Evolutionary conservation across 1,140 invertebrate genomes (phyloP), one percentile per base, ranked within the genome.

Genomic region (Dolichoris vasculosae): DNA sequence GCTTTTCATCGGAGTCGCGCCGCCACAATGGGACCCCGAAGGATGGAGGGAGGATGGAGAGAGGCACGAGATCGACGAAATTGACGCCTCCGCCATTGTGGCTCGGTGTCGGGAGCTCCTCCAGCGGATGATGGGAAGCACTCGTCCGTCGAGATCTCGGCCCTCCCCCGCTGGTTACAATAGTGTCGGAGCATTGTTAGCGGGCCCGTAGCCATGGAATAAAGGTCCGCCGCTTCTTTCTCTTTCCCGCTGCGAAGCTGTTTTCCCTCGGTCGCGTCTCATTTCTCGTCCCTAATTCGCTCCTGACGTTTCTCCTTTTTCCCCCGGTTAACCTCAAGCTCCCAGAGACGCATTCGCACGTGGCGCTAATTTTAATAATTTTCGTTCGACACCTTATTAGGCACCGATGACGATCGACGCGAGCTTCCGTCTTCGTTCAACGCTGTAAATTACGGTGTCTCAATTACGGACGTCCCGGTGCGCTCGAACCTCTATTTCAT

Each of bases 101-200:
- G 32, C 15, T 48, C 9, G 17, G 78, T 40, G 0, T 51, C 71
- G 35, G 20, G 35, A n/a, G 55, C 86, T 80, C 73, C 55, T 75
- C 55, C 73, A 46, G 26, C 32, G 51, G 77, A 79, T 79, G 51
- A 82, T 82, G 81, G 69, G 81, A 82, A 82, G 69, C 67, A 67
- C 75, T 55, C 32, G 69, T 64, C 43, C 38, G 30, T 80, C n/a
- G 43, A 46, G 86, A 85, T 88, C 87, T 83, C 86, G 87, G 69
- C 84, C 43, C 69, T 40, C 69, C 69, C 11, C 38, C 69, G 23
- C 38, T 6, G 32, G 6, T 13, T 7, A 73, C 69, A 73, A 73
- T 43, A 23, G 20, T 11, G 2, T 26, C 55, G 55, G 26, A 0
- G 23, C 40, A 43, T 73, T 73, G 69, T 73, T 17, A 32, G 23